A percentile compares a stretch with the other conserved stretches of the same genome.
Evolutionary conservation across 2,888 invertebrate species (phyloP).

Genomic region (Artemia sinica): DNA sequence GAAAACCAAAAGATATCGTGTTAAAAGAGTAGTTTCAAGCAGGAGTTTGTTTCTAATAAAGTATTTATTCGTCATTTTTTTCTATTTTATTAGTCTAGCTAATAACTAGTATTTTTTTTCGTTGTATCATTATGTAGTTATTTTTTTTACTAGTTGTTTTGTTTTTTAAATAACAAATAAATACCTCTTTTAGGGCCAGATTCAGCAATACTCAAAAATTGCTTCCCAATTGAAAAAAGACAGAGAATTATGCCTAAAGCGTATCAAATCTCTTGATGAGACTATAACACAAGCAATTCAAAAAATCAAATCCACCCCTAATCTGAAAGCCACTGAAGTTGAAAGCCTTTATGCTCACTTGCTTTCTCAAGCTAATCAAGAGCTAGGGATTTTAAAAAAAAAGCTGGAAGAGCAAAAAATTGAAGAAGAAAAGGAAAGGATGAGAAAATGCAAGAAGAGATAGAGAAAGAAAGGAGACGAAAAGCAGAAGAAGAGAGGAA

Average conservation of each 20-base stretch:
- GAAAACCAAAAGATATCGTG: too few species aligned
- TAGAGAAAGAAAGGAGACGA: constrained; percentile 58
- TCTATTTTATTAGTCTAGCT: too few species aligned
- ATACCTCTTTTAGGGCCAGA: constrained; percentile 35
- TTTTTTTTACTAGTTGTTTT: too few species aligned
- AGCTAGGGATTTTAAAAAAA: constrained; percentile 49
- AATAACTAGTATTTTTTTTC: too few species aligned
- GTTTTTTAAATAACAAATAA: too few species aligned
- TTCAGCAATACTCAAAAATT: constrained; percentile 55
- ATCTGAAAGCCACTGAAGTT: constrained; percentile 48
- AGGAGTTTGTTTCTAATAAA: too few species aligned
- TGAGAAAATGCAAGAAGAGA: constrained; percentile 68
- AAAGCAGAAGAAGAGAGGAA: constrained; percentile 60
- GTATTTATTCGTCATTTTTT: too few species aligned
- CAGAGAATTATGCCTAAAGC: constrained; percentile 48
- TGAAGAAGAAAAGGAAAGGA: constrained; percentile 68
- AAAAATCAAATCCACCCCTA: constrained; percentile 53
- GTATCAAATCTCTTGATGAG: constrained; percentile 51
- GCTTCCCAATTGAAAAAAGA: constrained; percentile 59
- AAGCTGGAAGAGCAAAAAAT: constrained; percentile 54
- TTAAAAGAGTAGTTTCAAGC: too few species aligned
- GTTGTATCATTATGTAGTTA: too few species aligned
- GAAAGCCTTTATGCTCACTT: constrained; percentile 50
- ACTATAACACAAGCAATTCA: constrained; percentile 48
- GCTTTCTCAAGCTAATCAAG: constrained; percentile 48